Evolutionary conservation across 2,797 vertebrate genomes (phyloP).

Genomic region (Anomalospiza imberbis): DNA sequence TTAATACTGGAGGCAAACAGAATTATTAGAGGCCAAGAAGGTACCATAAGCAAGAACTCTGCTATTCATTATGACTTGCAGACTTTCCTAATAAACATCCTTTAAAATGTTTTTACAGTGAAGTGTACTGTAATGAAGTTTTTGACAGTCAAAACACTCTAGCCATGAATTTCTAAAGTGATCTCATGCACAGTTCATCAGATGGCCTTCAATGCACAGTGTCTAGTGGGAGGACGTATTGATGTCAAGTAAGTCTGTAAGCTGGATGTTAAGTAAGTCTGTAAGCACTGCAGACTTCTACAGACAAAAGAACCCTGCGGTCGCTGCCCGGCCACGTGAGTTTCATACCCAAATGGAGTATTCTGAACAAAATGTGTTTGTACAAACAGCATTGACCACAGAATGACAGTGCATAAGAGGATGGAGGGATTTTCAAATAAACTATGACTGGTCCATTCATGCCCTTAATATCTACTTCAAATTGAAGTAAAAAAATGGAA

Average conservation of each 20-base stretch:
- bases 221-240: neutral
- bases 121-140: conserved; percentile 74
- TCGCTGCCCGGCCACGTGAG: conserved; percentile 9
- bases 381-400: conserved; percentile 10
- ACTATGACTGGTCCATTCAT: conserved; percentile 71
- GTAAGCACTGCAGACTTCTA: conserved; percentile 37
- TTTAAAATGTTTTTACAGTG: conserved; percentile 76
- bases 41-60: conserved; percentile 63
- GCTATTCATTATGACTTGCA: conserved; percentile 69
- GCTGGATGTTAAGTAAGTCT: neutral
- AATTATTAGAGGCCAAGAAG: conserved; percentile 71
- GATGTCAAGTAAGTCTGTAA: conserved; percentile 3
- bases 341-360: conserved; percentile 24
- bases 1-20: conserved; percentile 70
- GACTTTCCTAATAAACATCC: conserved; percentile 75
- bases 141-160: conserved; percentile 62
- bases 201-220: conserved; percentile 17
- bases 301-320: conserved; percentile 22
- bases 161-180: conserved; percentile 23
- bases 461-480: conserved; percentile 80
- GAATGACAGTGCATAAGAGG: conserved; percentile 64
- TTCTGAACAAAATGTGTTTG: conserved; percentile 25
- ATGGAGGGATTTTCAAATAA: conserved; percentile 70
- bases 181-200: conserved; percentile 14
- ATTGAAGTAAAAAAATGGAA: conserved; percentile 80